phyloP scores from a whole-genome alignment of 2,888 invertebrate species.

The Eupeodes luniger region DNA sequence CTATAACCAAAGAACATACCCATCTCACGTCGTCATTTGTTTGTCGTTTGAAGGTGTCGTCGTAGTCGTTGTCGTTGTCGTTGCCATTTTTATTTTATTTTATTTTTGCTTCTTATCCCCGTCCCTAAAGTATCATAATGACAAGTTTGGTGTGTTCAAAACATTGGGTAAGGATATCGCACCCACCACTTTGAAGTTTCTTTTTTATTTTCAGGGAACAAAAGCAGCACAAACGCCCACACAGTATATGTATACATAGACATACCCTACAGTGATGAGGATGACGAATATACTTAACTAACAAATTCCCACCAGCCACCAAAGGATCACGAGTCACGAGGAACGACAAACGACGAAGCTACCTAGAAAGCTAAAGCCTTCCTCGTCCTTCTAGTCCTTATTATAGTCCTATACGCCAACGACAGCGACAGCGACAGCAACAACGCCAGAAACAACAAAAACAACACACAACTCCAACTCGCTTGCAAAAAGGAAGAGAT shows the following conservation, averaged over 20 bases:
- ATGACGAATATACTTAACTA: constrained; percentile 46
- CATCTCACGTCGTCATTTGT: constrained; percentile 67
- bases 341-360: constrained; percentile 28
- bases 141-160: constrained; percentile 70
- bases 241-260: not conserved
- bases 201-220: constrained; percentile 33
- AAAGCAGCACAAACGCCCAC: constrained; percentile 27
- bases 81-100: constrained; percentile 34
- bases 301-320: constrained; percentile 68
- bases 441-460: not conserved
- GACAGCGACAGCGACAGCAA: not conserved
- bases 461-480: constrained; percentile 31
- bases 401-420: too few relatives aligned
- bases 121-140: constrained; percentile 62
- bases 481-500: constrained; percentile 72
- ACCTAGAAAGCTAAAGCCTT: constrained; percentile 20
- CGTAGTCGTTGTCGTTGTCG: constrained; percentile 50
- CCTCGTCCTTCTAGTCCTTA: constrained; percentile 1
- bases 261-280: not conserved
- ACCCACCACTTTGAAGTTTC: constrained; percentile 71
- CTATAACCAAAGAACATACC: constrained; percentile 13
- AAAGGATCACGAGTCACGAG: constrained; percentile 51
- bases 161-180: constrained; percentile 69
- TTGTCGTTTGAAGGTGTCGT: constrained; percentile 73
- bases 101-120: constrained; percentile 26